phyloP scores from a whole-genome alignment of 2,113 vertebrate genomes.

The Cochlearius cochlearius region DNA sequence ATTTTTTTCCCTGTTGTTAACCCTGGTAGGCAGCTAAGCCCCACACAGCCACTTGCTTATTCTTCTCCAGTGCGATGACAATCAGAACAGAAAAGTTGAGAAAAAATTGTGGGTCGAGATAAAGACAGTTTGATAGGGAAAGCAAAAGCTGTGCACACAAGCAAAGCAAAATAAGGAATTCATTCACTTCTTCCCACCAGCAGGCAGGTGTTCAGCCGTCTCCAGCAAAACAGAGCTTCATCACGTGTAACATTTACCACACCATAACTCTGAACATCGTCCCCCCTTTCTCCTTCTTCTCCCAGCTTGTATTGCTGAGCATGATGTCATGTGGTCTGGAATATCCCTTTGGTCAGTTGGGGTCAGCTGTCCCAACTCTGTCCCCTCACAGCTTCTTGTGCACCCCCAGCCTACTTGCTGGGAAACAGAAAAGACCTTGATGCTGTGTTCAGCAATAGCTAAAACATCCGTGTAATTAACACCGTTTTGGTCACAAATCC shows the following conservation, averaged over 20 bases:
- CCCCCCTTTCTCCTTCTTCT: background rate
- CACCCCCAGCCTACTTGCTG: background rate
- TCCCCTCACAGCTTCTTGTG: background rate
- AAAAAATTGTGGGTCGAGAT: background rate
- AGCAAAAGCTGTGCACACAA: fast-evolving
- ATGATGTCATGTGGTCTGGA: fast-evolving
- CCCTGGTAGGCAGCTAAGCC: background rate
- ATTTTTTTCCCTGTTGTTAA: background rate
- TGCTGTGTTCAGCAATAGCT: background rate
- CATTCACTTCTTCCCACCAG: background rate
- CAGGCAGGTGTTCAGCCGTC: background rate
- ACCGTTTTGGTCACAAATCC: background rate
- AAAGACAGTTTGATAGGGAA: background rate
- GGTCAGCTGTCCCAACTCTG: background rate
- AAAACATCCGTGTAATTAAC: background rate
- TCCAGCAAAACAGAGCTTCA: background rate
- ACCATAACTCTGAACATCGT: fast-evolving
- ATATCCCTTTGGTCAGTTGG: background rate
- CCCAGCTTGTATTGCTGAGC: background rate
- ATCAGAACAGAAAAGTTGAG: background rate
- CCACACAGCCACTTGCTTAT: too few species aligned
- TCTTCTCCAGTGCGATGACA: background rate
- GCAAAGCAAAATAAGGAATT: background rate
- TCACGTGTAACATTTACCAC: fast-evolving
- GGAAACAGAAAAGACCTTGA: background rate